Percentiles rank a stretch among this genome's conserved stretches.
Evolutionary conservation across 2,113 vertebrate genomes (phyloP).

Genomic region (Trogon surrucura): DNA sequence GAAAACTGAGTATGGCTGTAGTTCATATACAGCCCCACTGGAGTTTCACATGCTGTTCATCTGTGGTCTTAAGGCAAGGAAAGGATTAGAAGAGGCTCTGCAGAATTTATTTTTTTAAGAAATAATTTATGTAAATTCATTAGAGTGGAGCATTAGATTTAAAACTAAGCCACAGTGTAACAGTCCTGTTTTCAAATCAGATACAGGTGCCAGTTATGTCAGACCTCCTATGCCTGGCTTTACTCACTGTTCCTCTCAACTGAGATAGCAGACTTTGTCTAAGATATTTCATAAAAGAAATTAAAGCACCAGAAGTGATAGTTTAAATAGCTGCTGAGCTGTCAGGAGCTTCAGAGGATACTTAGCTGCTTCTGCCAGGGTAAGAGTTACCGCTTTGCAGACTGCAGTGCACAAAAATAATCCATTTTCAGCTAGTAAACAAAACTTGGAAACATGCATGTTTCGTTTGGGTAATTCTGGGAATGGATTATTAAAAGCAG

Average conservation of each 20-base stretch:
- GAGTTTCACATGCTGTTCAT: neutral
- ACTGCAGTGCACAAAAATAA: neutral
- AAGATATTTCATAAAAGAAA: neutral
- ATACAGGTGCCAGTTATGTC: neutral
- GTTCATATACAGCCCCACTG: neutral
- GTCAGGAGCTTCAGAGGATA: neutral
- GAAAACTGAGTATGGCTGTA: neutral
- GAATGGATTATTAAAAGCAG: neutral
- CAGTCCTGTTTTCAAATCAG: neutral
- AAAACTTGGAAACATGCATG: neutral
- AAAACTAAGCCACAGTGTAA: neutral
- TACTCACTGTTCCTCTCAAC: neutral
- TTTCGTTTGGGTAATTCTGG: neutral
- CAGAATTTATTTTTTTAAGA: neutral
- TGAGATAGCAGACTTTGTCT: neutral
- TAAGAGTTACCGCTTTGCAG: neutral
- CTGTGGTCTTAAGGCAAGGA: neutral
- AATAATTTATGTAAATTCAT: neutral
- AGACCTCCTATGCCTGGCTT: neutral
- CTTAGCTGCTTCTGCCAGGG: neutral
- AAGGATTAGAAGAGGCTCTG: neutral
- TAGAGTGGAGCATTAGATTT: neutral
- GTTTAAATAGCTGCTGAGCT: neutral
- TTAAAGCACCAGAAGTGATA: neutral
- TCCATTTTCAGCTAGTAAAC: neutral